phyloP scores from a whole-genome alignment of 2,113 vertebrate species.

The Cyphomyrus plagiostoma region DNA sequence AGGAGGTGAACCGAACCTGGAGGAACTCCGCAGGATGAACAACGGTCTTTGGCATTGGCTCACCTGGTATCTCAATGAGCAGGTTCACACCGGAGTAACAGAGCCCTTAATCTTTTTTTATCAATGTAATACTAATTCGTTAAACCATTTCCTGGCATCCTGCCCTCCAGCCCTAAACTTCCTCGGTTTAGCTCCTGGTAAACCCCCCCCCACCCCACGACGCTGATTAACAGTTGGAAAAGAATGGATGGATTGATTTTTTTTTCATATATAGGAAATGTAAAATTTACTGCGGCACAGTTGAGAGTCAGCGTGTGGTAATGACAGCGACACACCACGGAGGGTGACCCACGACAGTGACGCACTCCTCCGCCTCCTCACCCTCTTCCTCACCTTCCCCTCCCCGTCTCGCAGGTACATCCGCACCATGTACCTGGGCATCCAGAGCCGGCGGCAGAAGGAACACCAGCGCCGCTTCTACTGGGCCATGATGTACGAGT shows the following conservation, averaged over 20 bases:
- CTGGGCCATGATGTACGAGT: slow-evolving; percentile 99
- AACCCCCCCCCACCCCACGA: not conserved
- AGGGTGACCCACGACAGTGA: not conserved
- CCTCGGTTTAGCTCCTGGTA: not conserved
- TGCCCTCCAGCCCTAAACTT: not conserved
- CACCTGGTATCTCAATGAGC: not conserved
- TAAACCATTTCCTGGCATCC: not conserved
- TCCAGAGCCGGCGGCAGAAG: slow-evolving; percentile 92
- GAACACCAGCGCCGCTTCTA: slow-evolving; percentile 98
- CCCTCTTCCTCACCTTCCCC: too few species aligned
- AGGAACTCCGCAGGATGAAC: not conserved
- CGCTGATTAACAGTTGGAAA: not conserved
- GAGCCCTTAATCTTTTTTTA: not conserved
- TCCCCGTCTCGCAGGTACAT: slow-evolving; percentile 71
- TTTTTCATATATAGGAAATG: not conserved
- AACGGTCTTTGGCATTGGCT: not conserved
- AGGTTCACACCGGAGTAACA: not conserved
- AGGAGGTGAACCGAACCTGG: not conserved
- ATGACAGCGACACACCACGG: not conserved
- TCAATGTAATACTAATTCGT: not conserved
- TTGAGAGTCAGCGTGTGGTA: not conserved
- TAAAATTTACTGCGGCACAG: not conserved
- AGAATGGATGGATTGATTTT: not conserved
- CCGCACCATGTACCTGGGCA: slow-evolving; percentile 97
- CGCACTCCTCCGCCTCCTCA: not conserved